Evolutionary conservation across 2,113 vertebrate species (phyloP), one percentile per base, ranked within the genome.

Genomic region (Pelecanus crispus): DNA sequence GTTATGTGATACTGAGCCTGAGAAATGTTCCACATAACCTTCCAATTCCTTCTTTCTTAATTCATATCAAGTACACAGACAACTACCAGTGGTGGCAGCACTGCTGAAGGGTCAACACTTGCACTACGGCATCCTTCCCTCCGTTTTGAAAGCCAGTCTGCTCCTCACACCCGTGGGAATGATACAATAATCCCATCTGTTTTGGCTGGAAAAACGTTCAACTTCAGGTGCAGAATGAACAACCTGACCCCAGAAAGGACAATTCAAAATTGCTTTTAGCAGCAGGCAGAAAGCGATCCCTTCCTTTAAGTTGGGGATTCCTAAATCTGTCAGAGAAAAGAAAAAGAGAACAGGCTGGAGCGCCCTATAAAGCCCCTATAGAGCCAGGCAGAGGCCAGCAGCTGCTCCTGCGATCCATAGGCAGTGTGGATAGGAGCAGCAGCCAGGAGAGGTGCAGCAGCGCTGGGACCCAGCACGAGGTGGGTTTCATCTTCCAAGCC

Each of bases 131-230:
- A 45, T 11, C 38, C 31, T 17, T 42, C 82, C 45, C 42, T 66
- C 42, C 3, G 1, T 19, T 52, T 58, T 34, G 49, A 77, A 72
- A 70, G 31, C 28, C 2, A 0, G 9, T 50, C 40, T 65, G 32
- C 53, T 59, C 28, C 40, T 52, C 29, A 55, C 11, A 38, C 40
- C 21, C 0, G 0, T 59, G 31, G 8, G 11, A 79, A 40, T 1
- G 1, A n/a, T 3, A 59, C n/a, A 56, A 34, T 6, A 36, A 32
- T 47, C 62, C 40, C 3, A 0, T 20, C 13, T 53, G 38, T 1
- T 49, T 61, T 44, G 36, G 16, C 65, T 36, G 5, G 3, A 78
- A 65, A 82, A 44, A 0, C 7, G 7, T 22, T n/a, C 61, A 47
- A 38, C 16, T 74, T 81, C 47, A 59, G 73, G 55, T 74, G 22